Conservation (phyloP, 1,140 invertebrate genomes). For the Drosophila pandora region DNA sequence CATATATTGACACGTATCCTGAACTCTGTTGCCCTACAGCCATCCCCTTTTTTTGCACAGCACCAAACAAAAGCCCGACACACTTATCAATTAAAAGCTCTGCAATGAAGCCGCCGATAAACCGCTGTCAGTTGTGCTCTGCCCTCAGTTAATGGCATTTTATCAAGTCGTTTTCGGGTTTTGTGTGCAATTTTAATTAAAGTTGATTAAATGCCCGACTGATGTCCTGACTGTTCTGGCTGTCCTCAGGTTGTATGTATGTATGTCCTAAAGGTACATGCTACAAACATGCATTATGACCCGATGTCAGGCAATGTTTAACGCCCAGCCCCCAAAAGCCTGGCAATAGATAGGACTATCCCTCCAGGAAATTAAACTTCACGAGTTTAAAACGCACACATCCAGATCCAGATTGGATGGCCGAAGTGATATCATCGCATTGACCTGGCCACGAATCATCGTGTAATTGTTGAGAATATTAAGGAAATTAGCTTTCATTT, state of each 20-base stretch:
- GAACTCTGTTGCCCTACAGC: neutral
- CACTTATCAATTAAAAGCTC: constrained; percentile 63
- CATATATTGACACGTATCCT: constrained; percentile 2
- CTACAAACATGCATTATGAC: constrained; percentile 40
- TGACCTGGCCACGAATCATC: constrained; percentile 8
- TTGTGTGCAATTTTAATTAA: constrained; percentile 65
- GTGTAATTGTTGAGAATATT: constrained; percentile 64
- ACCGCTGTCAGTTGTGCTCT: constrained; percentile 30
- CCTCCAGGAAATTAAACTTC: constrained; percentile 67
- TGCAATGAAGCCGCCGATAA: constrained; percentile 40
- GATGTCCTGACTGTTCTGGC: neutral
- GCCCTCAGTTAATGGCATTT: constrained; percentile 52
- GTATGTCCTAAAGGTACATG: neutral
- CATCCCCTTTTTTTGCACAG: neutral
- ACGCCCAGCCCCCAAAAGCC: neutral
- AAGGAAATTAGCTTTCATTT: constrained; percentile 58
- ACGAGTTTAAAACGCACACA: constrained; percentile 42
- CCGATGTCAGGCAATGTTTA: constrained; percentile 27
- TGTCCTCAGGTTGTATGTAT: neutral
- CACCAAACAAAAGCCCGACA: neutral
- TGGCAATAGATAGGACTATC: neutral
- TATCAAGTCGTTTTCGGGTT: constrained; percentile 64
- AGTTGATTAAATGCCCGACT: constrained; percentile 43
- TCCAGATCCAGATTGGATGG: constrained; percentile 9
- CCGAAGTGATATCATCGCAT: neutral